These are phyloP conservation scores for Lottia scabra DNA, from an alignment of 2,888 invertebrate species.

Conservation along the genomic window DNA sequence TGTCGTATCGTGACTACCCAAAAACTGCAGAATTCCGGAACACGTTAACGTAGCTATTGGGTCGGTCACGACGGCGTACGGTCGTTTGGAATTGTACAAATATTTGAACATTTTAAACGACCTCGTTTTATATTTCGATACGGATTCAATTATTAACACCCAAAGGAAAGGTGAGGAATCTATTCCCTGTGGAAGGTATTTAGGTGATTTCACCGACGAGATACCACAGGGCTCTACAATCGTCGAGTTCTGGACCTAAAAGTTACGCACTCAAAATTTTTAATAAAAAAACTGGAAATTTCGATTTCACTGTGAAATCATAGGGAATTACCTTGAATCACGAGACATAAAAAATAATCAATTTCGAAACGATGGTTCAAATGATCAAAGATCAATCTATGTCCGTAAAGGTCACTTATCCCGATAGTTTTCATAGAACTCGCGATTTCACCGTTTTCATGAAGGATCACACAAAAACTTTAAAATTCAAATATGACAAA, in stretches of 20 bases:
- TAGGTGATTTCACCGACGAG: slow-evolving; percentile 30
- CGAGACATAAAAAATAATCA: too few species aligned
- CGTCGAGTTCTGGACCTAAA: slow-evolving; percentile 21
- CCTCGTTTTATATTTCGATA: slow-evolving; percentile 64
- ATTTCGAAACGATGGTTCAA: too few species aligned
- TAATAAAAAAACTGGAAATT: too few species aligned
- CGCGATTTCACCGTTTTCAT: too few species aligned
- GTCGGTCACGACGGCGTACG: slow-evolving; percentile 61
- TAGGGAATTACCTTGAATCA: too few species aligned
- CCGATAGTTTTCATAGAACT: too few species aligned
- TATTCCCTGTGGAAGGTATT: slow-evolving; percentile 20
- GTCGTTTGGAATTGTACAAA: slow-evolving; percentile 58
- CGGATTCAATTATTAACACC: slow-evolving; percentile 62
- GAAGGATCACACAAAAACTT: too few species aligned
- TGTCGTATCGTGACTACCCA: neutral
- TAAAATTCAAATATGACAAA: too few species aligned
- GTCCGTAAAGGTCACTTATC: too few species aligned
- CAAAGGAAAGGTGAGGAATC: slow-evolving; percentile 10
- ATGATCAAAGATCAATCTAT: too few species aligned
- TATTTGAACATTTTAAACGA: slow-evolving; percentile 54
- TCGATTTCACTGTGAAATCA: too few species aligned
- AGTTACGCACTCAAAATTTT: too few species aligned
- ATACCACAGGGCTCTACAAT: slow-evolving; percentile 50
- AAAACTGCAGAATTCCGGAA: neutral
- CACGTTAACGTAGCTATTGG: slow-evolving; percentile 45